Evolutionary conservation across 2,113 vertebrate genomes (phyloP).

Genomic region (Eulacestoma nigropectus): DNA sequence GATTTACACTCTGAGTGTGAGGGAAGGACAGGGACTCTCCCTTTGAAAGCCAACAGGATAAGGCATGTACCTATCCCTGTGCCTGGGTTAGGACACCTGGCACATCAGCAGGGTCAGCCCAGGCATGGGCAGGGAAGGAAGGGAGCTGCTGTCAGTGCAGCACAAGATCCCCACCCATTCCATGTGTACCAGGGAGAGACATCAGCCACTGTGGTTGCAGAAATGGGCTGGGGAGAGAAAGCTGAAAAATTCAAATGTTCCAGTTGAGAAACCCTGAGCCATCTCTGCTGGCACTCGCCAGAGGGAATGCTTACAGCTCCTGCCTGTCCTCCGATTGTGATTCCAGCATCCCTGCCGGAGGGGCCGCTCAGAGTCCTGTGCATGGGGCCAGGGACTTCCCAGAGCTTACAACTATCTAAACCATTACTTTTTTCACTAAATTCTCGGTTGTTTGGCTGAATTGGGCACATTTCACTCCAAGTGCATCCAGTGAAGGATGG

Average conservation of each 20-base stretch:
- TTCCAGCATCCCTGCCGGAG: not conserved
- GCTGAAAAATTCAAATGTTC: not conserved
- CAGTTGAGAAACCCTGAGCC: not conserved
- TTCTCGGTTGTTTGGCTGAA: not conserved
- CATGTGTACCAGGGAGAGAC: rapidly evolving
- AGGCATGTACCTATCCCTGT: not conserved
- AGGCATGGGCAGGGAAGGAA: not conserved
- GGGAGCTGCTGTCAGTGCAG: not conserved
- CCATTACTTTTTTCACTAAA: not conserved
- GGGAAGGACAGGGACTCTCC: not conserved
- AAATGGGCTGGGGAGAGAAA: not conserved
- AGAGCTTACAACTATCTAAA: not conserved
- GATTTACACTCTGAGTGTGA: not conserved
- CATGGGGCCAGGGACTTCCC: no score
- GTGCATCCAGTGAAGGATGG: not conserved
- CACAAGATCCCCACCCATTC: not conserved
- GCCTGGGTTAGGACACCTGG: no score
- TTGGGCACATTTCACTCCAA: not conserved
- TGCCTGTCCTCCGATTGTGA: not conserved
- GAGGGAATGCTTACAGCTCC: not conserved
- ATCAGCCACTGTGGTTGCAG: not conserved
- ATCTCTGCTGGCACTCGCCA: not conserved
- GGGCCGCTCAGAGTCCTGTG: not conserved
- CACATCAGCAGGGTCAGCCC: not conserved
- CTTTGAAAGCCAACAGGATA: not conserved